Conservation (phyloP, 2,113 vertebrate genomes). For the Naja naja region DNA sequence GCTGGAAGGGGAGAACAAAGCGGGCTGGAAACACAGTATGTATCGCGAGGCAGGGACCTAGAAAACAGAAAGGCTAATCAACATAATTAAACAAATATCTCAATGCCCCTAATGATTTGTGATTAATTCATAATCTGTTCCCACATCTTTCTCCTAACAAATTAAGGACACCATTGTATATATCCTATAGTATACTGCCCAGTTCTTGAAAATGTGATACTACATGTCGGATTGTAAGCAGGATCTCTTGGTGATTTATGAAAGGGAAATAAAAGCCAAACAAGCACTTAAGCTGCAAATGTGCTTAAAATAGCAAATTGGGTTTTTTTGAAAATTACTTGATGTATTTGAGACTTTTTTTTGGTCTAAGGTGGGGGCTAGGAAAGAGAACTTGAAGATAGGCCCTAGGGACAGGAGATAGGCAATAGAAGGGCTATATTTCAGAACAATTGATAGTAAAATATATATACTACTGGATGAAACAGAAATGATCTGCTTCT, state of each 20-base stretch:
- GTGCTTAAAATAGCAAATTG: neutral
- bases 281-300: neutral
- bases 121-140: constrained; percentile 57
- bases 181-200: constrained; percentile 22
- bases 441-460: neutral
- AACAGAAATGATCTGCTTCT: neutral
- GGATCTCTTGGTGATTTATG: neutral
- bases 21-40: neutral
- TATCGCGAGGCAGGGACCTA: neutral
- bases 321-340: neutral
- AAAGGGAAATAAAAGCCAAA: neutral
- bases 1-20: constrained; percentile 40
- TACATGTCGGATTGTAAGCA: neutral
- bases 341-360: neutral
- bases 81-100: constrained; percentile 50
- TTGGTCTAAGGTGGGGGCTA: neutral
- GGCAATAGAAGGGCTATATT: neutral
- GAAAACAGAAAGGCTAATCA: constrained; percentile 46
- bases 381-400: neutral
- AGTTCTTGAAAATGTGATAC: neutral
- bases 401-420: neutral
- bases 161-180: constrained; percentile 37
- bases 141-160: constrained; percentile 36
- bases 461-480: neutral
- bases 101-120: constrained; percentile 52